Percentiles rank a stretch among this genome's conserved stretches.
phyloP scores from a whole-genome alignment of 2,888 invertebrate genomes.

The Hermaeophaga mercurialis region DNA sequence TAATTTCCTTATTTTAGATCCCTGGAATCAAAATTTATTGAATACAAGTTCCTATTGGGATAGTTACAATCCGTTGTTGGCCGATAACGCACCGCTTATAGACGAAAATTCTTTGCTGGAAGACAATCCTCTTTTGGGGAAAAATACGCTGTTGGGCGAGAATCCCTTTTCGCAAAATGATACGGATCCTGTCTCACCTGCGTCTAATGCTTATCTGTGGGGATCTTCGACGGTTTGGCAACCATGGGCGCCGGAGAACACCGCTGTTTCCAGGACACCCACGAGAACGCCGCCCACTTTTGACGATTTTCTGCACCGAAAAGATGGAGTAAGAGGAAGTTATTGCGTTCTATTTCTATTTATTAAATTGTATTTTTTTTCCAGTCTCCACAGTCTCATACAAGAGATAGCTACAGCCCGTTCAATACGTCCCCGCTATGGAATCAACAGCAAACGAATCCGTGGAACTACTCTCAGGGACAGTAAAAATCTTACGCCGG shows the following conservation, averaged over 20 bases:
- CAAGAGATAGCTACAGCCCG: constrained; percentile 53
- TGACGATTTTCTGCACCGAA: constrained; percentile 37
- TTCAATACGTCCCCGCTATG: constrained; percentile 56
- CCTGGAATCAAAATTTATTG: constrained; percentile 44
- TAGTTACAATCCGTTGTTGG: constrained; percentile 44
- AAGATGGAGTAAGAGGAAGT: constrained; percentile 29
- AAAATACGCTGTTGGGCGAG: constrained; percentile 43
- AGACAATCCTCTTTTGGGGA: constrained; percentile 31
- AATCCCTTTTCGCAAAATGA: constrained; percentile 11
- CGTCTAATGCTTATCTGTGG: constrained; percentile 52
- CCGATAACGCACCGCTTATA: constrained; percentile 44
- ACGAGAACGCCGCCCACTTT: constrained; percentile 57
- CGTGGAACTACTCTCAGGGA: constrained; percentile 51
- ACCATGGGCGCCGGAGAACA: constrained; percentile 49
- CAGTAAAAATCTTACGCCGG: constrained; percentile 33
- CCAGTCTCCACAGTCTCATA: constrained; percentile 23
- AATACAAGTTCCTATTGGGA: constrained; percentile 44
- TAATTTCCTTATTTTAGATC: constrained; percentile 38
- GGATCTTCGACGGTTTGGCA: constrained; percentile 57
- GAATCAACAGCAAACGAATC: constrained; percentile 53
- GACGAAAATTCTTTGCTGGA: constrained; percentile 41
- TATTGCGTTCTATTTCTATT: neutral
- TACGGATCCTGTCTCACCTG: constrained; percentile 29
- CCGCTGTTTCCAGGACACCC: constrained; percentile 48
- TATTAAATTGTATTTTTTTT: constrained; percentile 13